A percentile compares a stretch with the other conserved stretches of the same genome.
These are phyloP conservation scores for Pandion haliaetus DNA, from an alignment of 2,113 vertebrate species.

Conservation along the genomic window DNA sequence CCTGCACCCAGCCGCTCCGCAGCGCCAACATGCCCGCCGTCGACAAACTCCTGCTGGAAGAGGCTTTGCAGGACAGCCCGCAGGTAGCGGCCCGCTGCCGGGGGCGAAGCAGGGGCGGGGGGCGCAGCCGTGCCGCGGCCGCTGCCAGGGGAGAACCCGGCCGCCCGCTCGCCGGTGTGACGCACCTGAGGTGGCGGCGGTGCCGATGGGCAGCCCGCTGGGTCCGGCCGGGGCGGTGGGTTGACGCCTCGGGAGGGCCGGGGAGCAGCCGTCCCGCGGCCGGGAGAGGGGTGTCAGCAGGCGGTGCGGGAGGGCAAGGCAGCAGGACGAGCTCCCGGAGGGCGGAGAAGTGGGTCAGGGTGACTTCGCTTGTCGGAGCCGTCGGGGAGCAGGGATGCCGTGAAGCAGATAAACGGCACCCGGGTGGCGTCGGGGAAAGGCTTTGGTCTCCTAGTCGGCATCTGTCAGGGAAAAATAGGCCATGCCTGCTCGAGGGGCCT, in stretches of 20 bases:
- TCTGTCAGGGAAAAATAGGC: not conserved
- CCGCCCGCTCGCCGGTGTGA: not conserved
- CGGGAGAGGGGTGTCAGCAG: not conserved
- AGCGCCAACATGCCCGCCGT: conserved; percentile 88
- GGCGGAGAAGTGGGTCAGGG: not conserved
- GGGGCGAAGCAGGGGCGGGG: not conserved
- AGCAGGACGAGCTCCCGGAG: not conserved
- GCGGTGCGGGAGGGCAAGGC: not conserved
- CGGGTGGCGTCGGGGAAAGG: not conserved
- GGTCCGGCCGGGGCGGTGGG: not conserved
- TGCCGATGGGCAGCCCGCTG: not conserved
- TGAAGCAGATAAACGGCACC: not conserved
- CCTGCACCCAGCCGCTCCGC: not conserved
- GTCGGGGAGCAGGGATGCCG: not conserved
- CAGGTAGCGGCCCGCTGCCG: conserved; percentile 79
- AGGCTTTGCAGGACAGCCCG: conserved; percentile 94
- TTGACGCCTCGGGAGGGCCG: not conserved
- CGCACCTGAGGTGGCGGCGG: not conserved
- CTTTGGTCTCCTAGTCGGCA: not conserved
- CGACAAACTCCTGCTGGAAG: conserved; percentile 93
- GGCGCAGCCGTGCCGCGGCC: not conserved
- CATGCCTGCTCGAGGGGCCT: not conserved
- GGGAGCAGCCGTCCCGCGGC: not conserved
- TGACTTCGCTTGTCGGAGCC: not conserved
- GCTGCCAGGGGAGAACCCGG: not conserved